Percentiles rank a stretch among this genome's conserved stretches.
These are phyloP conservation scores for Trissonchulus sp. DNA, from an alignment of 2,888 invertebrate genomes.

Conservation along the genomic window DNA sequence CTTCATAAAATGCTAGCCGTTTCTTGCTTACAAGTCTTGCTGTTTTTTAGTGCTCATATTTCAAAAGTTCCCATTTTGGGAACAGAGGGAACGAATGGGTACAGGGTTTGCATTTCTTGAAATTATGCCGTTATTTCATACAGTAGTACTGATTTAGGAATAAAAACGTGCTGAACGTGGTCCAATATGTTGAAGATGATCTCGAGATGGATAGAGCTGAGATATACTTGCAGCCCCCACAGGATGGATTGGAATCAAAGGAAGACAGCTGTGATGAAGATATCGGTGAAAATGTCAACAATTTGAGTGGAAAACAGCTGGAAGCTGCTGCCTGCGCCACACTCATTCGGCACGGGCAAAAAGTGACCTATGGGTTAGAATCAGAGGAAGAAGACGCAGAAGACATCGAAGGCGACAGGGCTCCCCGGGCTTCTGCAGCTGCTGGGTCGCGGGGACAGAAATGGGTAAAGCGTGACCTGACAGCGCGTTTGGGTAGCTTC, in stretches of 20 bases:
- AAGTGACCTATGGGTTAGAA: not conserved
- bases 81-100: conserved; percentile 17
- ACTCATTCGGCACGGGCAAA: not conserved
- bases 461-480: conserved; percentile 15
- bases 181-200: conserved; percentile 12
- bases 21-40: too few relatives aligned
- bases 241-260: not conserved
- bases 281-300: not conserved
- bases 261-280: not conserved
- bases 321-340: not conserved
- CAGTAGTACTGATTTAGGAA: not conserved
- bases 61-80: conserved; percentile 17
- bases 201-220: conserved; percentile 15
- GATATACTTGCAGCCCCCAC: conserved; percentile 15
- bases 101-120: conserved; percentile 12
- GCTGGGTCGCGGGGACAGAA: too few relatives aligned
- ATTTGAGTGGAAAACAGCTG: not conserved
- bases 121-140: not conserved
- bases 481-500: not conserved
- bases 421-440: too few relatives aligned
- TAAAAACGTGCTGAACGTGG: not conserved
- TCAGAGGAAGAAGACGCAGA: not conserved
- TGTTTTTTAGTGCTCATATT: too few relatives aligned
- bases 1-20: too few relatives aligned
- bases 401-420: too few relatives aligned